These are phyloP conservation scores for Procapra przewalskii DNA, from an alignment of 2,113 vertebrate species.

Conservation along the genomic window DNA sequence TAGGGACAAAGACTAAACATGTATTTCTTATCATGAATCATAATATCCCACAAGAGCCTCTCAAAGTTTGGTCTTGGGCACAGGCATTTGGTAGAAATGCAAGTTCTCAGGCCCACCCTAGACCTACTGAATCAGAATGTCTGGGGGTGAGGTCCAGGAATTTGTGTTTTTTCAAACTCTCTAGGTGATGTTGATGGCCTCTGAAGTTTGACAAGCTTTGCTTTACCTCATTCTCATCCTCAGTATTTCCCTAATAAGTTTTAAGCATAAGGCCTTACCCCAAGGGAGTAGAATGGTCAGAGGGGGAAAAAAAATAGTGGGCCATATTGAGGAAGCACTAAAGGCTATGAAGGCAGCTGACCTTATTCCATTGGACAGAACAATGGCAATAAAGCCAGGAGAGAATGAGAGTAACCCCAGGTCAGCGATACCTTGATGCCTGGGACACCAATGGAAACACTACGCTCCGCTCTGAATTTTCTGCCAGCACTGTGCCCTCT, in stretches of 20 bases:
- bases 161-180: neutral
- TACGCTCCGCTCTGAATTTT: neutral
- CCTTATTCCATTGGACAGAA: neutral
- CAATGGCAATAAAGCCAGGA: too few species aligned
- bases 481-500: neutral
- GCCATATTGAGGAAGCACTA: neutral
- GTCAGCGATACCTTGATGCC: fast-evolving
- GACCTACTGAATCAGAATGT: neutral
- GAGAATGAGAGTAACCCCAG: neutral
- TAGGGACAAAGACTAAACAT: neutral
- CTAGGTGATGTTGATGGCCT: neutral
- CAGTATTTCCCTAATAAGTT: neutral
- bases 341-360: neutral
- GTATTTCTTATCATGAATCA: neutral
- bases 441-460: fast-evolving
- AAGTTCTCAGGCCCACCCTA: neutral
- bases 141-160: neutral
- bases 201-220: neutral
- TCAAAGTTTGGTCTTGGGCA: neutral
- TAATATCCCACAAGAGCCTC: neutral
- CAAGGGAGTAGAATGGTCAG: neutral
- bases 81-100: neutral
- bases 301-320: fast-evolving
- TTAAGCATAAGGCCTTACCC: neutral
- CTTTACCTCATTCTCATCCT: neutral